Evolutionary conservation across 2,113 vertebrate species (phyloP).

Genomic region (Labeo rohita): DNA sequence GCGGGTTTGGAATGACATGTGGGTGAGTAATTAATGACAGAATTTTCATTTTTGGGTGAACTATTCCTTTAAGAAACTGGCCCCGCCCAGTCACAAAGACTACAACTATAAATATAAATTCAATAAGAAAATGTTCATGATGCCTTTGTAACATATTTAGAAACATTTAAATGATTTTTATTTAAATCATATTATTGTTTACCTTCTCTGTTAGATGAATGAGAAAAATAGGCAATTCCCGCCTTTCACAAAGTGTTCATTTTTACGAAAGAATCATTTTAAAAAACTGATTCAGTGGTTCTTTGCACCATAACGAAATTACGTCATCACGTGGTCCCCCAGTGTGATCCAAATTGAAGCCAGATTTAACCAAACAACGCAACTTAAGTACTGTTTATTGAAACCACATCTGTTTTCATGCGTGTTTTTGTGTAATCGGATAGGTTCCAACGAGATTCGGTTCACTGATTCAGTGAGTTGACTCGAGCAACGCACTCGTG

Average conservation of each 20-base stretch:
- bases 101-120: neutral
- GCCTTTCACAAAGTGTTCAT: neutral
- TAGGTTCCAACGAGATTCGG: neutral
- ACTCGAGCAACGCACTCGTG: neutral
- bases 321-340: neutral
- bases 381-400: neutral
- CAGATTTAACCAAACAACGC: neutral
- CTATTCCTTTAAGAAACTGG: neutral
- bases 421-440: neutral
- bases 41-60: no score
- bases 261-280: neutral
- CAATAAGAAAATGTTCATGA: neutral
- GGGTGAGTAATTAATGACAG: no score
- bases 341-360: neutral
- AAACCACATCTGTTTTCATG: neutral
- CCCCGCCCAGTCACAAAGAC: neutral
- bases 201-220: neutral
- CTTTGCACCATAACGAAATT: neutral
- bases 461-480: neutral
- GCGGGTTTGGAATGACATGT: no score
- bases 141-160: neutral
- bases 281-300: neutral
- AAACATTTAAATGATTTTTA: neutral
- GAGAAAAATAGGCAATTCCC: neutral
- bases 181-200: neutral